Evolutionary conservation across 2,113 vertebrate species (phyloP).

Genomic region (Gnathonemus longibarbis): DNA sequence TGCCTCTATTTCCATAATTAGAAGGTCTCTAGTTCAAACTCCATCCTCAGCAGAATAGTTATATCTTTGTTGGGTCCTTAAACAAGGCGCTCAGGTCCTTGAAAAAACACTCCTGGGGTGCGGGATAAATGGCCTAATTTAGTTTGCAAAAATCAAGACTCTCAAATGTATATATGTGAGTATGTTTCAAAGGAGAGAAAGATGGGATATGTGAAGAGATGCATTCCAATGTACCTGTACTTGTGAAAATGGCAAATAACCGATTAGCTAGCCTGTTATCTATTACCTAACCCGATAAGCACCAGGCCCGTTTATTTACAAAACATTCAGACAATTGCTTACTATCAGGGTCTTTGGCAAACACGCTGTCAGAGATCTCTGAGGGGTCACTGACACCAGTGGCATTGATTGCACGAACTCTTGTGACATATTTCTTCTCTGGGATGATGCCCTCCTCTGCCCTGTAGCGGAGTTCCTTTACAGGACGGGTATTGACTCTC

Average conservation of each 20-base stretch:
- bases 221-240: neutral
- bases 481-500: constrained; percentile 81
- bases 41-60: neutral
- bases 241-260: neutral
- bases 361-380: constrained; percentile 87
- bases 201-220: neutral
- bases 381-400: constrained; percentile 89
- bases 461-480: constrained; percentile 86
- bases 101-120: neutral
- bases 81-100: neutral
- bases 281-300: neutral
- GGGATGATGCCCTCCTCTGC: constrained; percentile 88
- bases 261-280: neutral
- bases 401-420: constrained; percentile 89
- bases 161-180: neutral
- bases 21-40: neutral
- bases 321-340: constrained; percentile 50
- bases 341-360: constrained; percentile 95
- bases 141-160: neutral
- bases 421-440: constrained; percentile 89
- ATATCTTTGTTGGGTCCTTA: neutral
- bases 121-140: neutral
- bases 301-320: neutral
- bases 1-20: neutral
- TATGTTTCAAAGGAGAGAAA: neutral